phyloP scores from a whole-genome alignment of 1,140 invertebrate genomes.

The Aphis gossypii region DNA sequence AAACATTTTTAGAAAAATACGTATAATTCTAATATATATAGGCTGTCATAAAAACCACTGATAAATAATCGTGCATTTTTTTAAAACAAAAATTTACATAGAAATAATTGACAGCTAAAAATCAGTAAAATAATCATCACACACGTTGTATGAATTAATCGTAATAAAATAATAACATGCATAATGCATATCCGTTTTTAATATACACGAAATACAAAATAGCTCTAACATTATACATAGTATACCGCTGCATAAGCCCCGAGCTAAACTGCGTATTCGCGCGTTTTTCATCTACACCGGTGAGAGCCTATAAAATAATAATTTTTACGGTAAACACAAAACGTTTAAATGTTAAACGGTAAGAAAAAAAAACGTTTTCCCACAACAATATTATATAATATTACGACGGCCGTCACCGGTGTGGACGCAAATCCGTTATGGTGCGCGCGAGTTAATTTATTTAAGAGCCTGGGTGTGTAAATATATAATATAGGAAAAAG shows the following conservation, averaged over 20 bases:
- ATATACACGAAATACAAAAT: not conserved
- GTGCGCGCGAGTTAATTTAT: conserved; percentile 30
- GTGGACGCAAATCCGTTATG: conserved; percentile 13
- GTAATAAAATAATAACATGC: too few species aligned
- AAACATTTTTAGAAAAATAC: too few species aligned
- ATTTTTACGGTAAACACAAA: not conserved
- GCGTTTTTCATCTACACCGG: not conserved
- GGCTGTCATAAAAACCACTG: too few species aligned
- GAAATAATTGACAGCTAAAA: not conserved
- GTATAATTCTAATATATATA: too few species aligned
- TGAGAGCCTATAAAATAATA: not conserved
- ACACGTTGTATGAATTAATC: not conserved
- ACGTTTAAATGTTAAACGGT: not conserved
- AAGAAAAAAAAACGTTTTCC: conserved; percentile 19
- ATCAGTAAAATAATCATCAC: not conserved
- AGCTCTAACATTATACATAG: not conserved
- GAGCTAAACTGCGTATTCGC: not conserved
- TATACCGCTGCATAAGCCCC: not conserved
- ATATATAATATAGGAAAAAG: not conserved
- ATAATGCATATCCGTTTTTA: not conserved
- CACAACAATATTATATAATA: not conserved
- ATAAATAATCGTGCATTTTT: not conserved
- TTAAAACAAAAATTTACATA: not conserved
- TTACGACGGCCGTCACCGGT: not conserved
- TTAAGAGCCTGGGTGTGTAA: conserved; percentile 1